Evolutionary conservation across 2,797 vertebrate genomes (phyloP).

Genomic region (Acanthis flammea): DNA sequence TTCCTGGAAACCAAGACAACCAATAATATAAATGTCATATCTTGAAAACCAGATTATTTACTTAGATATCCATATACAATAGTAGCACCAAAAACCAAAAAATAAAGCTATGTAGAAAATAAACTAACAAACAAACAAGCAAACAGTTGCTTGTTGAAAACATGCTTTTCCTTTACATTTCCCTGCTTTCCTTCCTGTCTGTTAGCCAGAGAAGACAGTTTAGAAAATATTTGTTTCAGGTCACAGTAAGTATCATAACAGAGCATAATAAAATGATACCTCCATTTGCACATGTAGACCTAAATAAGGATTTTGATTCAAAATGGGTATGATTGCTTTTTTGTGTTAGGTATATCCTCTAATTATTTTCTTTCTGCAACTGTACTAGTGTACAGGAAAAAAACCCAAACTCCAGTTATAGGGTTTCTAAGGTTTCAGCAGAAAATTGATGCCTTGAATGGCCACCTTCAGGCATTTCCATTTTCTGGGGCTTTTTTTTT

Average conservation of each 20-base stretch:
- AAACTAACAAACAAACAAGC: background rate
- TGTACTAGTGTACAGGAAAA: too few species aligned
- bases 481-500: background rate
- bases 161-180: background rate
- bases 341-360: background rate
- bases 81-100: background rate
- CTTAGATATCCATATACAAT: background rate
- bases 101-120: background rate
- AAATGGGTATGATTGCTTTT: background rate
- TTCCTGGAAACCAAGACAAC: background rate
- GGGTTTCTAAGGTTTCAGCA: background rate
- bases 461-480: background rate
- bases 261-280: background rate
- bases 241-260: background rate
- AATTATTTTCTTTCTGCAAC: background rate
- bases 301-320: background rate
- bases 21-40: background rate
- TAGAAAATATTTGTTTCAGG: background rate
- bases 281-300: background rate
- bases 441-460: background rate
- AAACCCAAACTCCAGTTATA: rapidly evolving
- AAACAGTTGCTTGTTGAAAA: background rate
- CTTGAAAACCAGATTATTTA: background rate
- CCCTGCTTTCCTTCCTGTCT: background rate
- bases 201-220: background rate